These are phyloP conservation scores for Hephaestus fuliginosus DNA, from an alignment of 2,797 vertebrate species.

Conservation along the genomic window DNA sequence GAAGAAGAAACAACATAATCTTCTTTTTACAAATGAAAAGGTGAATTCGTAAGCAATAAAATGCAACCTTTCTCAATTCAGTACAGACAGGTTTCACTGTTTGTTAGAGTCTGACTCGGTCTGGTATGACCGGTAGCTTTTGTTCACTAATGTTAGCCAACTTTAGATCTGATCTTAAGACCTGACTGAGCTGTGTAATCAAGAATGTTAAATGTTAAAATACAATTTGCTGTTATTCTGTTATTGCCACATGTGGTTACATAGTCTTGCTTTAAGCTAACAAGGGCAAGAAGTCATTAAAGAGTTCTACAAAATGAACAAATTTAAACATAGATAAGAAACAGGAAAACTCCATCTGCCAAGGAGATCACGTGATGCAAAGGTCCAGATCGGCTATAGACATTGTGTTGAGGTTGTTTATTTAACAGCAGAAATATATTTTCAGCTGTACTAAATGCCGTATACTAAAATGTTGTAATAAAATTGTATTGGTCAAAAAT, in stretches of 20 bases:
- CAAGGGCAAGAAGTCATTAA: not conserved
- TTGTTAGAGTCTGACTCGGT: not conserved
- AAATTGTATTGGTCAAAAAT: not conserved
- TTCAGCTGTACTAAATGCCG: not conserved
- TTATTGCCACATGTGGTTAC: not conserved
- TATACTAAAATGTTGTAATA: no score
- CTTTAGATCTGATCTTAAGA: not conserved
- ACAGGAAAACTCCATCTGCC: no score
- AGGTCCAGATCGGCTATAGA: not conserved
- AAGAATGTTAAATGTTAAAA: not conserved
- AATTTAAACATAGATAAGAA: not conserved
- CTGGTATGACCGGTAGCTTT: not conserved
- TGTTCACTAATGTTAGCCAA: conserved; percentile 1
- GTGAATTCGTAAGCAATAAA: not conserved
- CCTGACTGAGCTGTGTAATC: not conserved
- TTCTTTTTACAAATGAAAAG: not conserved
- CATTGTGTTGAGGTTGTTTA: no score
- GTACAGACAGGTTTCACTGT: not conserved
- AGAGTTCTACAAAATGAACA: not conserved
- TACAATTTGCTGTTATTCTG: not conserved
- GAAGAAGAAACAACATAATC: no score
- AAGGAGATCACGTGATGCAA: not conserved
- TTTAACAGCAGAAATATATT: not conserved
- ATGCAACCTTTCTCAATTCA: not conserved
- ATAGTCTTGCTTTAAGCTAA: not conserved